Evolutionary conservation across 2,888 invertebrate genomes (phyloP).

Genomic region (Drosophila macrospina): DNA sequence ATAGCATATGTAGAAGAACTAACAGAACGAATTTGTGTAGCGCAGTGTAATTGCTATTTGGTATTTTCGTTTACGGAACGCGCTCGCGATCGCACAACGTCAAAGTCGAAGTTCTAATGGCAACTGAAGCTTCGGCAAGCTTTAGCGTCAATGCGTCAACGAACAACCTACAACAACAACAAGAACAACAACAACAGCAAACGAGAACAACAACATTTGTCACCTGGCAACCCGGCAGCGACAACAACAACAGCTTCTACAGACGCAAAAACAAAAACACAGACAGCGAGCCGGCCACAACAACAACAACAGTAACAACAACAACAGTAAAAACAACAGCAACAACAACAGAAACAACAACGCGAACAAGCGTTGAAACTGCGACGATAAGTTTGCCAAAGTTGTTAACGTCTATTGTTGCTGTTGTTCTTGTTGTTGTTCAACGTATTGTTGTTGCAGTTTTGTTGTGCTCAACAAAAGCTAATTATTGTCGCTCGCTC

Average conservation of each 20-base stretch:
- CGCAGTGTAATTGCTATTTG: conserved; percentile 47
- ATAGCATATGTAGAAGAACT: conserved; percentile 22
- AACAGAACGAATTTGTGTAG: conserved; percentile 51
- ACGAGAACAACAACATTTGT: conserved; percentile 43
- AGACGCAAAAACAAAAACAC: conserved; percentile 41
- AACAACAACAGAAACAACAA: conserved; percentile 25
- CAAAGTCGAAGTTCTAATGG: conserved; percentile 80
- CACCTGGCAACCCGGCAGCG: conserved; percentile 70
- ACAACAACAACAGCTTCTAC: conserved; percentile 18
- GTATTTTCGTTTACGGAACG: conserved; percentile 37
- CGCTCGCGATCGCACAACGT: conserved; percentile 66
- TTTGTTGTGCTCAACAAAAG: conserved; percentile 57
- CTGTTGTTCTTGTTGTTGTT: conserved; percentile 34
- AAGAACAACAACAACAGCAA: conserved; percentile 33
- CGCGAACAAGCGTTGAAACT: conserved; percentile 34
- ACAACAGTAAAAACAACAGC: conserved; percentile 20
- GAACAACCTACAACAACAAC: conserved; percentile 40
- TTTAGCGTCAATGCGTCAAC: conserved; percentile 54
- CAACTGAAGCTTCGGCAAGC: conserved; percentile 78
- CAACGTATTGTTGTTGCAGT: conserved; percentile 16
- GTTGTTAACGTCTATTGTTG: conserved; percentile 66
- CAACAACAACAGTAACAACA: conserved; percentile 24
- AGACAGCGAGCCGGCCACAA: conserved; percentile 48
- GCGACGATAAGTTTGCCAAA: conserved; percentile 64
- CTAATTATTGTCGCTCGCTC: conserved; percentile 56